phyloP scores from a whole-genome alignment of 2,113 vertebrate species.

The Corythoichthys intestinalis region DNA sequence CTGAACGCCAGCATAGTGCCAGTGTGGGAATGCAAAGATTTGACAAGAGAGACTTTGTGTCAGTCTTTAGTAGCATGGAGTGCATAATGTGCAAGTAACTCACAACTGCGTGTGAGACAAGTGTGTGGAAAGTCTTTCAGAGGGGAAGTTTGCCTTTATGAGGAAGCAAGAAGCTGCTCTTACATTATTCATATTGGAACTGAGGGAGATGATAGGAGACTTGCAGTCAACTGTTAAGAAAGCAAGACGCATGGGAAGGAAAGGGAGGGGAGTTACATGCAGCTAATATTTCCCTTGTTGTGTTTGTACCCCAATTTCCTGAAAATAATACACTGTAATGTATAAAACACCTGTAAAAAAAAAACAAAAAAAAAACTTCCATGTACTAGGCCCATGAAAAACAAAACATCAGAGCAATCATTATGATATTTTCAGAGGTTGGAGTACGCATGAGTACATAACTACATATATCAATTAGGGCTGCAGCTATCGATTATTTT shows the following conservation, averaged over 20 bases:
- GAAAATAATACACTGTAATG: too few species aligned
- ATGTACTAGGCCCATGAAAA: too few species aligned
- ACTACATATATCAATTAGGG: too few species aligned
- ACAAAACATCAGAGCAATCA: too few species aligned
- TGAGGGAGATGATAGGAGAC: constrained; percentile 24
- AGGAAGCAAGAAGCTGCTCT: constrained; percentile 9
- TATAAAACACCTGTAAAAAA: too few species aligned
- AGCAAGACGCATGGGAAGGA: constrained; percentile 4
- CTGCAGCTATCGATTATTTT: too few species aligned
- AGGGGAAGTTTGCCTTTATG: constrained; percentile 25
- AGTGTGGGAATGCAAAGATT: constrained; percentile 25
- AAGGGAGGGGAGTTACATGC: not conserved
- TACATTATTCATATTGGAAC: constrained; percentile 40
- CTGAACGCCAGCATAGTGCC: not conserved
- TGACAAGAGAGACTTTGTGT: constrained; percentile 7
- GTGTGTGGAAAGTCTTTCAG: constrained; percentile 28
- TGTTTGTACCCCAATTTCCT: not conserved
- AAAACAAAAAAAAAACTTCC: too few species aligned
- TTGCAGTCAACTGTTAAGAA: constrained; percentile 19
- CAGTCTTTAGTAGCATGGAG: constrained; percentile 8
- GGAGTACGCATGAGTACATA: too few species aligned
- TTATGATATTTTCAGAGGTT: too few species aligned
- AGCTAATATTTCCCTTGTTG: not conserved
- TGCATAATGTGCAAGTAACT: constrained; percentile 23
- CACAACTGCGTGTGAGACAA: constrained; percentile 18